Base-by-base conservation (phyloP, 2,797 vertebrate genomes). In the Channa striata region DNA sequence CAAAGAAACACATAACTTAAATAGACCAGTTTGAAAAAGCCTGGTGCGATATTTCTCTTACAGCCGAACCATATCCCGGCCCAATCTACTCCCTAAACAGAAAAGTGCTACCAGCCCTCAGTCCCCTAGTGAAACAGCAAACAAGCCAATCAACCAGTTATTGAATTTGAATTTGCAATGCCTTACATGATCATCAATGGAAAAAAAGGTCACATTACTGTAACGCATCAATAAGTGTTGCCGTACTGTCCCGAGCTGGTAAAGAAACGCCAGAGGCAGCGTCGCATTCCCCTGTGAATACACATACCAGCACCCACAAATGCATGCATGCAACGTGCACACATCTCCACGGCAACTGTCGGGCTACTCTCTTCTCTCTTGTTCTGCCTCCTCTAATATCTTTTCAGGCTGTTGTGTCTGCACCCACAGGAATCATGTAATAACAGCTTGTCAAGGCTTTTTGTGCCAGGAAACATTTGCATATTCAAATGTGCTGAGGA, bases 391-490 rank as follows among this genome's bases (percentile, higher is more conserved):
- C 80, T 84, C 73, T 74, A 79, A 85, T 82, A 81, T 90, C 83
- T 84, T 83, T 81, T 74, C 80, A 85, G 80, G 85, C 81, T 70
- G 80, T 81, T 87, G 79, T 85, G 72, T 85, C 83, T 80, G 79
- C 80, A 84, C 81, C 84, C 87, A 81, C 81, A 82, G 83, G 83
- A 89, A 82, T 88, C 81, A 58, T 86, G 80, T 91, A 91, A 91
- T 90, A 93, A 88, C 90, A 91, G 87, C 89, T 90, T 91, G 91
- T 91, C 90, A 91, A 87, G 82, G 82, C 77, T 87, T 85, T 80
- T 85, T 90, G 83, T 92, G 89, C 71, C 1, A 40, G 67, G 64
- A 70, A 87, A 80, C 82, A 89, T 87, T 89, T 88, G 87, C 82
- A 85, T 92, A 92, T 93, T 91, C 89, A 90, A 89, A 91, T 81